These are phyloP conservation scores for Sparus aurata DNA, from an alignment of 2,797 vertebrate species.

Conservation along the genomic window DNA sequence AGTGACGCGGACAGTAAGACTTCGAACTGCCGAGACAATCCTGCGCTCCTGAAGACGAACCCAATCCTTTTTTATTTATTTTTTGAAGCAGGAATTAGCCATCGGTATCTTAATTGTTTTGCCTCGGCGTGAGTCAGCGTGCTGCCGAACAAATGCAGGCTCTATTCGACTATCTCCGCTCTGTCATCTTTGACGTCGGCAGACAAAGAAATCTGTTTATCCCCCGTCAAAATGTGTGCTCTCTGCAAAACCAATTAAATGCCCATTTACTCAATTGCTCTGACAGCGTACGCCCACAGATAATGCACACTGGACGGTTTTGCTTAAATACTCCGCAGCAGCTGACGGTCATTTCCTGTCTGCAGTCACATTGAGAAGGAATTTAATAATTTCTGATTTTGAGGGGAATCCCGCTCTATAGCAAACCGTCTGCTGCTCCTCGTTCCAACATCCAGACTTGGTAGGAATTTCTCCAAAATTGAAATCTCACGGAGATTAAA, in stretches of 20 bases:
- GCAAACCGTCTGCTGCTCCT: constrained; percentile 27
- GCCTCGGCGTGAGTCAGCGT: constrained; percentile 29
- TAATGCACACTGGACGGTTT: constrained; percentile 29
- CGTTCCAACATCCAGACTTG: constrained; percentile 11
- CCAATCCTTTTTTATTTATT: constrained; percentile 1
- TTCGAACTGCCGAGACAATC: constrained; percentile 2
- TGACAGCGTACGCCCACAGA: constrained; percentile 53
- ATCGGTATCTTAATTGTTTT: constrained; percentile 46
- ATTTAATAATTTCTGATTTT: constrained; percentile 44
- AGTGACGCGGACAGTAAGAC: no score
- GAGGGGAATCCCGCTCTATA: constrained; percentile 29
- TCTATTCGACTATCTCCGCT: constrained; percentile 41
- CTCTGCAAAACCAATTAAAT: constrained; percentile 70
- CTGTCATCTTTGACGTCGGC: constrained; percentile 43
- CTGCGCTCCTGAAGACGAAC: constrained; percentile 11
- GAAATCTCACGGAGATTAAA: not conserved
- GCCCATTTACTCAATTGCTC: constrained; percentile 65
- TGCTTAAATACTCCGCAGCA: constrained; percentile 37
- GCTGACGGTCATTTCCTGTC: constrained; percentile 51
- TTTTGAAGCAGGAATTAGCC: constrained; percentile 35
- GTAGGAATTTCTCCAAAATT: not conserved
- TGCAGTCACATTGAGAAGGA: constrained; percentile 27
- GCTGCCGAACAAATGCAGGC: constrained; percentile 36
- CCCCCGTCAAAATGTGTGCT: constrained; percentile 57
- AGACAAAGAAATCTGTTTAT: constrained; percentile 71